Evolutionary conservation across 2,888 invertebrate genomes (phyloP).

Genomic region (Ectropis crepuscularia): DNA sequence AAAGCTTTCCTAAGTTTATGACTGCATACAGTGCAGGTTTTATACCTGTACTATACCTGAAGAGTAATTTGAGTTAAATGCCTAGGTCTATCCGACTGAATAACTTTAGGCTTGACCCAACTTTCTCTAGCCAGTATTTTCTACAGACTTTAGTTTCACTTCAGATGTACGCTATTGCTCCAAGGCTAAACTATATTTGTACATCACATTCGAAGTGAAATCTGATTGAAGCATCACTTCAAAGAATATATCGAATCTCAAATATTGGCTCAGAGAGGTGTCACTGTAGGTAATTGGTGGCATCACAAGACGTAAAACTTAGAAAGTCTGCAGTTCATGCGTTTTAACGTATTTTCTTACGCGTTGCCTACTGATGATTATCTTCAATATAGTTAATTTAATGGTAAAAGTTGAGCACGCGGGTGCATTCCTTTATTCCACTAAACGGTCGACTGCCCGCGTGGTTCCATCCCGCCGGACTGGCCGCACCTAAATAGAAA

Average conservation of each 20-base stretch:
- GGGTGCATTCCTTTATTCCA: constrained; percentile 74
- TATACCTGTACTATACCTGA: not conserved
- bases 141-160: no score
- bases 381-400: constrained; percentile 5
- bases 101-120: constrained; percentile 41
- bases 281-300: constrained; percentile 37
- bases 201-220: constrained; percentile 24
- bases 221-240: not conserved
- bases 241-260: constrained; percentile 41
- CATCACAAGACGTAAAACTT: constrained; percentile 40
- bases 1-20: no score
- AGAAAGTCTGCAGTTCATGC: constrained; percentile 44
- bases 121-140: constrained; percentile 46
- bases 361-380: constrained; percentile 18
- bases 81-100: constrained; percentile 6
- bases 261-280: constrained; percentile 46
- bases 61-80: not conserved
- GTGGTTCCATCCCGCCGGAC: constrained; percentile 77
- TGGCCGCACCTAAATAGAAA: constrained; percentile 84
- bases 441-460: constrained; percentile 75
- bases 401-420: constrained; percentile 50
- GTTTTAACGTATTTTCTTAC: constrained; percentile 27
- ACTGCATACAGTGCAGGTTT: not conserved
- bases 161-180: no score
- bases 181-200: constrained; percentile 32